Conservation (phyloP, 2,888 invertebrate genomes). For the Drosophila kuntzei region DNA sequence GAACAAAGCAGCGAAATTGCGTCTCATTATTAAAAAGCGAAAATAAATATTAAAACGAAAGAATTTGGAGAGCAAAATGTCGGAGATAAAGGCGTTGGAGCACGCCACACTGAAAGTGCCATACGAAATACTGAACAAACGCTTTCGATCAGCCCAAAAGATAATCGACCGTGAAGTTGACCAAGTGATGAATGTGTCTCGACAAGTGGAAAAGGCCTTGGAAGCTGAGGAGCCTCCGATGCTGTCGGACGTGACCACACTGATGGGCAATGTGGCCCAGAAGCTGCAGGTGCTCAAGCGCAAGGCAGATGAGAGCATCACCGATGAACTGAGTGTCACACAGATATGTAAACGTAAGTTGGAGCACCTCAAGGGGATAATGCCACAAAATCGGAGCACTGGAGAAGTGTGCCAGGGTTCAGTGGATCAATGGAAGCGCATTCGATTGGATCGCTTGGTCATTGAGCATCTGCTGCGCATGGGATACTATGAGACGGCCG, state of each 20-base stretch:
- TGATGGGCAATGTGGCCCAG: conserved; percentile 95
- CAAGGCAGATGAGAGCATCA: conserved; percentile 97
- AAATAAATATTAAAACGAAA: conserved; percentile 40
- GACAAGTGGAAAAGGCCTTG: conserved; percentile 87
- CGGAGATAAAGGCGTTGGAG: conserved; percentile 97
- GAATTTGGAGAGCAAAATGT: conserved; percentile 87
- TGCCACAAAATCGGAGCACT: conserved; percentile 74
- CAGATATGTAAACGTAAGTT: conserved; percentile 96
- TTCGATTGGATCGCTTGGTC: conserved; percentile 94
- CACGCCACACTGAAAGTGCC: conserved; percentile 99
- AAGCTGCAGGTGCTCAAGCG: conserved; percentile 95
- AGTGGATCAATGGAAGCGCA: conserved; percentile 84
- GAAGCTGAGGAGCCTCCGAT: conserved; percentile 84
- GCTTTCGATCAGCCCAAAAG: conserved; percentile 97
- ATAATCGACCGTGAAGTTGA: conserved; percentile 96
- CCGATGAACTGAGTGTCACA: conserved; percentile 96
- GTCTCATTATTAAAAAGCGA: conserved; percentile 43
- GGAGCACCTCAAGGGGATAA: conserved; percentile 91
- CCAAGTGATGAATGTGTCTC: conserved; percentile 92
- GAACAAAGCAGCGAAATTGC: conserved; percentile 59
- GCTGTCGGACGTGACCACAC: conserved; percentile 90
- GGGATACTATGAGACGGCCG: conserved; percentile 98
- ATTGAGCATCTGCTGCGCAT: conserved; percentile 97
- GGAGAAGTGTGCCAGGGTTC: conserved; percentile 84
- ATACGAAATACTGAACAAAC: conserved; percentile 98